Percentiles rank a stretch among this genome's conserved stretches.
Conservation (phyloP, 1,140 invertebrate species). For the Cheumatopsyche charites region DNA sequence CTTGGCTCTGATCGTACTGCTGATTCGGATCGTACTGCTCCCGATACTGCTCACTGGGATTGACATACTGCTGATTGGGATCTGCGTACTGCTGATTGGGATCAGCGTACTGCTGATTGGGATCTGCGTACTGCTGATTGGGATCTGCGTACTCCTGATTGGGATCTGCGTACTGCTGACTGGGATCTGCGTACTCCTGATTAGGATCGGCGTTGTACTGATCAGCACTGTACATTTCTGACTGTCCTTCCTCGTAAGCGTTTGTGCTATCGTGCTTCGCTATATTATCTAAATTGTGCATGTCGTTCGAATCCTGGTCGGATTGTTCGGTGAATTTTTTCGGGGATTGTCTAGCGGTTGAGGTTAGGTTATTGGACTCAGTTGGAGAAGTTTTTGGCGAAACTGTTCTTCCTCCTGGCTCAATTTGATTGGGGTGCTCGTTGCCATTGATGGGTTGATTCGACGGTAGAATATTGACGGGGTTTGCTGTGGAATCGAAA, state of each 20-base stretch:
- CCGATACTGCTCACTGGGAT: constrained; percentile 35
- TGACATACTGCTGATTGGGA: constrained; percentile 42
- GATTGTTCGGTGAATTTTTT: constrained; percentile 20
- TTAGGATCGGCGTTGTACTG: constrained; percentile 40
- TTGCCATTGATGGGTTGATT: constrained; percentile 32
- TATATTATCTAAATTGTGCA: constrained; percentile 32
- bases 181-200: constrained; percentile 36
- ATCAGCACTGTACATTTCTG: constrained; percentile 23
- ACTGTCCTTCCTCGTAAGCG: constrained; percentile 1
- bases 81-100: constrained; percentile 42
- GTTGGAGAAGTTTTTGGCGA: constrained; percentile 9
- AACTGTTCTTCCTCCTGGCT: constrained; percentile 12
- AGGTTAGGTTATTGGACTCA: constrained; percentile 35
- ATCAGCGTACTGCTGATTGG: constrained; percentile 42
- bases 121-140: constrained; percentile 41
- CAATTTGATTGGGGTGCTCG: constrained; percentile 40
- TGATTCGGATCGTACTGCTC: constrained; percentile 28
- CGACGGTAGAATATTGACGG: not conserved
- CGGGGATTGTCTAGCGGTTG: constrained; percentile 1
- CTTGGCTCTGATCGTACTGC: constrained; percentile 39
- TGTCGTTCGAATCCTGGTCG: constrained; percentile 12
- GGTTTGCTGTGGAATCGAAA: not conserved
- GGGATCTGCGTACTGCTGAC: constrained; percentile 41
- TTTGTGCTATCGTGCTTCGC: constrained; percentile 25
- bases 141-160: constrained; percentile 43